Base-by-base conservation (phyloP, 2,888 invertebrate genomes). In the Drosophila paranaensis region DNA sequence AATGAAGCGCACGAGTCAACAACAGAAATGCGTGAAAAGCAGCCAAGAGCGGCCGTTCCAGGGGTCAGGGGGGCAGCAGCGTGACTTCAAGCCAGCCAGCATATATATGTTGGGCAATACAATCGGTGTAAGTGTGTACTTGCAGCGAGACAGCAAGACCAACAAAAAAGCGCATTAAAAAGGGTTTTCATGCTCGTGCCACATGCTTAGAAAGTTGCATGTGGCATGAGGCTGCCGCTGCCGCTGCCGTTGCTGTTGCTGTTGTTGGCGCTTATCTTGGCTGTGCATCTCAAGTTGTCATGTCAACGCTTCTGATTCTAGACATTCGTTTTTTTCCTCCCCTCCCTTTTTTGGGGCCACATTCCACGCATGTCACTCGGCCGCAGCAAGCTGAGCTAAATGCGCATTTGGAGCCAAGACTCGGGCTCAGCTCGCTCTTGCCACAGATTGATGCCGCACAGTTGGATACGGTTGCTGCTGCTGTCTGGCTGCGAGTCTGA, bases 281-380 rank as follows among this genome's bases (percentile, higher is more conserved):
- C 84, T 82, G 77, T 58, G 81, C 79, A 90, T 91, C 89, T 88
- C 80, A 79, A 89, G 90, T 91, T 90, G 91, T 90, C 91, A 90
- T 91, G 91, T 91, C 91, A 91, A 91, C 91, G 91, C 91, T 90
- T 91, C 90, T 90, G 88, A 88, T 88, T 87, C 89, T 80, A 61
- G 71, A 69, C 48, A 46, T 62, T 79, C 70, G 71, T 72, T 64
- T 10, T 42, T 42, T 10, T 27, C 14, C 13, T 6, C 13, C 16
- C 8, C 35, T 9, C 27, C 46, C n/a, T 0, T 27, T 42, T 35
- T 56, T n/a, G 25, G 55, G 71, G 55, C 58, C 70, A 58, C 81
- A 77, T 80, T 77, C 81, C 77, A 79, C 63, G 76, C 62, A 70
- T 74, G 71, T 71, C 71, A 68, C 71, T 61, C 63, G 56, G 62